Percentiles rank a stretch among this genome's conserved stretches.
Conservation (phyloP, 2,113 vertebrate genomes). For the Hippocampus abdominalis region DNA sequence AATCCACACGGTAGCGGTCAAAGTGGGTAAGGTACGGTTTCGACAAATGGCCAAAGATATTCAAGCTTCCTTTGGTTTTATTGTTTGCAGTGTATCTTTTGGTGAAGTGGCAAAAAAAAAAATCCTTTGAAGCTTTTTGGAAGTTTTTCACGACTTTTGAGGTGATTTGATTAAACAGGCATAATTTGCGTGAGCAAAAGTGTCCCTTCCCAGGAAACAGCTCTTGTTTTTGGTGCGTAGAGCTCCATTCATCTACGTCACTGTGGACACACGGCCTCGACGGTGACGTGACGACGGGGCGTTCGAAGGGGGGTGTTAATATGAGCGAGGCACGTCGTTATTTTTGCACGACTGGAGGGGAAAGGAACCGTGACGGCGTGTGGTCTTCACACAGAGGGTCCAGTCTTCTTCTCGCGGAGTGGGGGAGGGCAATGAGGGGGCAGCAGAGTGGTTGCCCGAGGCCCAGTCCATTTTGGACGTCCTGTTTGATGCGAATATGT, state of each 20-base stretch:
- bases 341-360: conserved; percentile 64
- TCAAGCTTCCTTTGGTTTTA: too few relatives aligned
- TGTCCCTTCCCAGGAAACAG: not conserved
- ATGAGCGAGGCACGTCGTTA: not conserved
- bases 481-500: conserved; percentile 53
- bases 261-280: not conserved
- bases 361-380: conserved; percentile 69
- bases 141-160: too few relatives aligned
- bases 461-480: conserved; percentile 46
- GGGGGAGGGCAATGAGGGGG: not conserved
- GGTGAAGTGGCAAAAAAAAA: too few relatives aligned
- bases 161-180: too few relatives aligned
- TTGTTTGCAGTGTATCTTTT: too few relatives aligned
- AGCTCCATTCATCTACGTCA: not conserved
- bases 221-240: not conserved
- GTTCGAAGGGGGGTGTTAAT: not conserved
- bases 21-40: too few relatives aligned
- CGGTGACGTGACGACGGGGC: not conserved
- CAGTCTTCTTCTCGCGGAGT: conserved; percentile 64
- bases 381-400: conserved; percentile 69
- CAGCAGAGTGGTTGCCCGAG: conserved; percentile 8
- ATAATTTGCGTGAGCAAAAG: too few relatives aligned
- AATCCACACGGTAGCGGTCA: too few relatives aligned
- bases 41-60: too few relatives aligned
- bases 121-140: too few relatives aligned